A percentile compares a stretch with the other conserved stretches of the same genome.
These are phyloP conservation scores for Crambe crambe DNA, from an alignment of 37 sponge, comb jelly and placozoan genomes.

Conservation along the genomic window DNA sequence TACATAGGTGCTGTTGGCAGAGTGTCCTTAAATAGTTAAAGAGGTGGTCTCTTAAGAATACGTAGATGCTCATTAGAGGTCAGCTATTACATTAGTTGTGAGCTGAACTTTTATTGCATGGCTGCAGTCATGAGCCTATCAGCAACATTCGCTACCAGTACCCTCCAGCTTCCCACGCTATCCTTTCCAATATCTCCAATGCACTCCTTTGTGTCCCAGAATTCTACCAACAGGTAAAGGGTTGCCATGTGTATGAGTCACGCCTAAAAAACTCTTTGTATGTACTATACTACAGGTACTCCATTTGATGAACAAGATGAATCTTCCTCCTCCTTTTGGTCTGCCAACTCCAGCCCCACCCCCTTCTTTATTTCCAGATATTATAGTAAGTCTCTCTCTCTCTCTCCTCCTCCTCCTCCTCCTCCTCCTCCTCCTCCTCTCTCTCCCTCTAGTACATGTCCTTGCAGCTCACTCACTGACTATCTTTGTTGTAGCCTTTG, in stretches of 20 bases:
- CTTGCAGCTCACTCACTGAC: not conserved
- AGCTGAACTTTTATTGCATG: no score
- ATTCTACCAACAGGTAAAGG: slow-evolving; percentile 77
- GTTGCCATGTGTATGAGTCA: no score
- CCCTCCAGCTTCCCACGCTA: slow-evolving; percentile 72
- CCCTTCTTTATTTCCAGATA: slow-evolving; percentile 4
- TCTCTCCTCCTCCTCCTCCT: not conserved
- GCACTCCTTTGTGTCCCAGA: slow-evolving; percentile 72
- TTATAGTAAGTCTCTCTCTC: not conserved
- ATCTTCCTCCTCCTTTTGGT: slow-evolving; percentile 90
- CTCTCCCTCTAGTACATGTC: not conserved
- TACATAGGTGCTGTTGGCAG: no score
- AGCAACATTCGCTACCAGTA: slow-evolving; percentile 57
- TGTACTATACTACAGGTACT: no score
- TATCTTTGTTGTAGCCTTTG: not conserved
- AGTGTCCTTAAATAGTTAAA: no score
- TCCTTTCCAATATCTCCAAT: slow-evolving; percentile 76
- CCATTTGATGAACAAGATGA: slow-evolving; percentile 93
- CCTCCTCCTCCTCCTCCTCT: not conserved
- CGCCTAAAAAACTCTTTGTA: no score
- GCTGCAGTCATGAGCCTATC: not conserved
- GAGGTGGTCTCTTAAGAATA: no score
- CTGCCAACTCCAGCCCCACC: slow-evolving; percentile 40
- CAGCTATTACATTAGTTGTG: no score
- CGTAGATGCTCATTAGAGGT: no score